Evolutionary conservation across 1,140 invertebrate species (phyloP), one percentile per base, ranked within the genome.

Genomic region (Sminthurides bifidus): DNA sequence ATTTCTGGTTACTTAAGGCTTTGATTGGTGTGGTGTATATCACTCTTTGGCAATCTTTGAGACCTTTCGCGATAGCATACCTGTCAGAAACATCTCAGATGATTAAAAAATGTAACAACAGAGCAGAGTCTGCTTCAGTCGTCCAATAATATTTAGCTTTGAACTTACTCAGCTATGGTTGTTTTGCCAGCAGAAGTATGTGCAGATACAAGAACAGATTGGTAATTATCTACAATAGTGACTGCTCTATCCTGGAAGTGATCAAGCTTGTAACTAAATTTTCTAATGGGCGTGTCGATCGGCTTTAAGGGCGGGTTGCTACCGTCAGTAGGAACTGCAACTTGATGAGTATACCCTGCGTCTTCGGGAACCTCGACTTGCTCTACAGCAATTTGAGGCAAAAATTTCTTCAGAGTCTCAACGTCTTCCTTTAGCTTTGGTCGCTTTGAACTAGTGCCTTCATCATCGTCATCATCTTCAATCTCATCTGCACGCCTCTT

Each of bases 111-210:
- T 30, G 2, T 19, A 14, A 43, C 10, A 65, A n/a, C 33, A 10
- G 33, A 10, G n/a, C n/a, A 35, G 8, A n/a, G n/a, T n/a, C n/a
- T n/a, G n/a, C n/a, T n/a, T n/a, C n/a, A n/a, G n/a, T n/a, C n/a
- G n/a, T n/a, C n/a, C n/a, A n/a, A n/a, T n/a, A n/a, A n/a, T n/a
- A n/a, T n/a, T n/a, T 35, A 10, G 8, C n/a, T 35, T 35, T 63
- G 67, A 52, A 82, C 86, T 79, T 81, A 96, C 85, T 97, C 91
- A 30, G 93, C 95, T 33, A 97, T 92, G 21, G 98, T 95, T 46
- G 95, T 98, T 81, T 99, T 98, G 44, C 96, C 96, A 57, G 96
- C 94, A n/a, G 94, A 98, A 4, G 96, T 99, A 71, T 99, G 96
- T 27, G 96, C 95, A 0, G 94, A 97, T 0, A 99, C 95, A 21